phyloP scores from a whole-genome alignment of 1,140 invertebrate species.

The Conopomorpha cramerella region DNA sequence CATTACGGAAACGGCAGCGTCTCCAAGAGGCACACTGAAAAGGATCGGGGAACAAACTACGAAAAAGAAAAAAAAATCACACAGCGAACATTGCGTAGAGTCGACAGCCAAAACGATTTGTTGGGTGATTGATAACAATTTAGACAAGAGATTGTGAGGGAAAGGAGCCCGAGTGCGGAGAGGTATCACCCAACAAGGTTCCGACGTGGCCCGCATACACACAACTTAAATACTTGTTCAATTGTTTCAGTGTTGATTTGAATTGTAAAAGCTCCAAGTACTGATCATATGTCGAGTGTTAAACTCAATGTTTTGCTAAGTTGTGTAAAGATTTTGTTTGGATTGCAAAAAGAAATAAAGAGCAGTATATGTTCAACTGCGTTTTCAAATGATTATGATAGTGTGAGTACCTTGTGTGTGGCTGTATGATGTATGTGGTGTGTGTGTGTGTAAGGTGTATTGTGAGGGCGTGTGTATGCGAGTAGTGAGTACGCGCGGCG shows the following conservation, averaged over 20 bases:
- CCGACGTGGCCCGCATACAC: slow-evolving; percentile 41
- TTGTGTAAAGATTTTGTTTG: no score
- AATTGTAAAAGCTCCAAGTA: no score
- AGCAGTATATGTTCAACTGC: no score
- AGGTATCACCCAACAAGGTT: slow-evolving; percentile 42
- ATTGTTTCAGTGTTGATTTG: no score
- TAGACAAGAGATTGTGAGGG: slow-evolving; percentile 19
- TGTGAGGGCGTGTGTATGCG: slow-evolving; percentile 1
- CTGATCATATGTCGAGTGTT: no score
- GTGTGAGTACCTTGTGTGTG: neutral
- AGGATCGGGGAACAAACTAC: slow-evolving; percentile 22
- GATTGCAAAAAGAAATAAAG: no score
- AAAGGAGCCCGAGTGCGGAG: slow-evolving; percentile 25
- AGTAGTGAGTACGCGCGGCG: slow-evolving; percentile 5
- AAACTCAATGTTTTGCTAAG: no score
- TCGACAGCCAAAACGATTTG: slow-evolving; percentile 35
- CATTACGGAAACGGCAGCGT: slow-evolving; percentile 56
- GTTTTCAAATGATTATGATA: neutral
- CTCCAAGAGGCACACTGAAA: slow-evolving; percentile 46
- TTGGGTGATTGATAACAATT: slow-evolving; percentile 40
- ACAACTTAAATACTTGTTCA: no score
- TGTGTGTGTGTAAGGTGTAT: slow-evolving; percentile 2
- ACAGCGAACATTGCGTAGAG: slow-evolving; percentile 47
- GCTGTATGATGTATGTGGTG: slow-evolving; percentile 4
- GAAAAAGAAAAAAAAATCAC: slow-evolving; percentile 43